Evolutionary conservation across 1,140 invertebrate genomes (phyloP).

Genomic region (Tetraneura akinire): DNA sequence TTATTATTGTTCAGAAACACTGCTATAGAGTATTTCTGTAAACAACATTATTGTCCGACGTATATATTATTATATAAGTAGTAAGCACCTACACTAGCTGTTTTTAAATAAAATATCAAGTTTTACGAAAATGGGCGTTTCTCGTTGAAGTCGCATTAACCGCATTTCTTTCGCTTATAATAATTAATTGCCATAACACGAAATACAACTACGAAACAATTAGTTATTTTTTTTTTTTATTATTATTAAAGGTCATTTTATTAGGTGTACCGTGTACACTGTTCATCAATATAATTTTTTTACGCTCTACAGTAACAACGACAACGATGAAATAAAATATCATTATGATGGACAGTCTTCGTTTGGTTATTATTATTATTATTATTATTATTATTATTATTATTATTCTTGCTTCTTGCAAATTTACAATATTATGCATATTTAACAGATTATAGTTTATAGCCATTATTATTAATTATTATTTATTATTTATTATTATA

Average conservation of each 20-base stretch:
- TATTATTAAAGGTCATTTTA: not conserved
- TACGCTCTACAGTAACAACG: constrained; percentile 4
- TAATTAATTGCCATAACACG: not conserved
- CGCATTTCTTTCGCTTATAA: not conserved
- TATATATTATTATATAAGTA: not conserved
- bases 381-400: too few species aligned
- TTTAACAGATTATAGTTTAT: too few species aligned
- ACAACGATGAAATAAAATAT: not conserved
- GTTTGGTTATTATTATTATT: constrained; percentile 12
- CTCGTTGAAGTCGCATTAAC: not conserved
- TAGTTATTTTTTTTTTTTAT: not conserved
- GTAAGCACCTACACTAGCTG: not conserved
- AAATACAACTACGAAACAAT: constrained; percentile 16
- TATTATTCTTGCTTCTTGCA: too few species aligned
- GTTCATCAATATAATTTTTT: not conserved
- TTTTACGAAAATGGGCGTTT: constrained; percentile 4
- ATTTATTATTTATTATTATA: not conserved
- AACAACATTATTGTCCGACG: not conserved
- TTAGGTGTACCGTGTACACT: too few species aligned
- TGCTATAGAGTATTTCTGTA: not conserved
- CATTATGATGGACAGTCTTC: not conserved
- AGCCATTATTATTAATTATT: too few species aligned
- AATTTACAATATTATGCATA: too few species aligned
- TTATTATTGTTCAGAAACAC: not conserved
- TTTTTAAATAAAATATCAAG: not conserved